phyloP scores from a whole-genome alignment of 2,797 vertebrate genomes.

The Mallotus villosus region DNA sequence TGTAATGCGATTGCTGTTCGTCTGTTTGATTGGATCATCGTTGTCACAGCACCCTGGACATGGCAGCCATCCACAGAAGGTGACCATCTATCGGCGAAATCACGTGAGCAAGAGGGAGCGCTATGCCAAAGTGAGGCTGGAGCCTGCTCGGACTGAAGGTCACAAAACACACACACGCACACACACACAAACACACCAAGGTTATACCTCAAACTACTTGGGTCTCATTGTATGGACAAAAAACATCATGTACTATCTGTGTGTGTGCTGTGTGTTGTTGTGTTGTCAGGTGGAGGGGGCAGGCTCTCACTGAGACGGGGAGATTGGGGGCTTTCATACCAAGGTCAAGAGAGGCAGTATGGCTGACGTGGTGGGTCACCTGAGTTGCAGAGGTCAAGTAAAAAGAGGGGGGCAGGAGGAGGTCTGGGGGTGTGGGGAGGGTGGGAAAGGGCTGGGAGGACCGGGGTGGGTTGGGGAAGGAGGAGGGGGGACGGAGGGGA shows the following conservation, averaged over 20 bases:
- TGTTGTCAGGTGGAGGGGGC: constrained; percentile 88
- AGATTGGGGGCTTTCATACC: constrained; percentile 99
- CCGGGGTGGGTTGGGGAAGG: no score
- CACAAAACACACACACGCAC: constrained; percentile 44
- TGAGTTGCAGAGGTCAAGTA: constrained; percentile 98
- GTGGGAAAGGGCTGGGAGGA: no score
- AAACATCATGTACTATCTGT: background rate
- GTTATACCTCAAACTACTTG: no score
- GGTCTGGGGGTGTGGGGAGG: no score
- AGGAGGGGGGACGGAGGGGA: no score
- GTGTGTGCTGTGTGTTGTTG: constrained; percentile 2
- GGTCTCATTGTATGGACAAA: no score
- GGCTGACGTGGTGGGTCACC: constrained; percentile 96
- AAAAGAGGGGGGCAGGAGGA: no score
- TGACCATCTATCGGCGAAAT: constrained; percentile 97
- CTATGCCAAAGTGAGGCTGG: constrained; percentile 97
- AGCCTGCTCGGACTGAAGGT: constrained; percentile 95
- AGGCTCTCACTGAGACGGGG: constrained; percentile 96
- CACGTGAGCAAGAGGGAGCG: constrained; percentile 95
- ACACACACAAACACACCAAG: no score
- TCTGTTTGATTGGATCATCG: background rate
- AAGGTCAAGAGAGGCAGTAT: constrained; percentile 99
- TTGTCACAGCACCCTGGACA: constrained; percentile 88
- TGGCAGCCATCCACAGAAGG: constrained; percentile 99
- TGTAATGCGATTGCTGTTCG: background rate